Evolutionary conservation across 2,113 vertebrate species (phyloP).

Genomic region (Fulica atra): DNA sequence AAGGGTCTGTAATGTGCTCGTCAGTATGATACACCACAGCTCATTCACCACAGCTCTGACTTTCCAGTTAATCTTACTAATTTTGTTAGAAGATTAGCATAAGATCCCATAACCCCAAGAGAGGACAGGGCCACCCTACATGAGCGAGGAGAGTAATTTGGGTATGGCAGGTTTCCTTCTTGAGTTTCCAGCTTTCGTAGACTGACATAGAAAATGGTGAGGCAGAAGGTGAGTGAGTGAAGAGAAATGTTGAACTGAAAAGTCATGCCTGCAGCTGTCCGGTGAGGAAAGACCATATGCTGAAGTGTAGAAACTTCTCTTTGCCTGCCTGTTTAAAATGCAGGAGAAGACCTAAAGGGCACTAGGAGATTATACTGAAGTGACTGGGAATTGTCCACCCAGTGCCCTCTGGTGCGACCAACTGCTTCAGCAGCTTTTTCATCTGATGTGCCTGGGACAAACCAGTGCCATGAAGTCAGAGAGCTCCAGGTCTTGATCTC

Average conservation of each 20-base stretch:
- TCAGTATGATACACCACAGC: neutral
- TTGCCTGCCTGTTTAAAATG: neutral
- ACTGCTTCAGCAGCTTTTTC: neutral
- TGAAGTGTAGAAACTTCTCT: neutral
- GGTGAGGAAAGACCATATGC: neutral
- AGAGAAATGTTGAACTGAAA: neutral
- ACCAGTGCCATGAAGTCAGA: neutral
- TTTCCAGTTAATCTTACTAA: neutral
- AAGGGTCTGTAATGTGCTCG: no score
- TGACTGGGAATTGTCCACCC: neutral
- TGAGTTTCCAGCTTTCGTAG: neutral
- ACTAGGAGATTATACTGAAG: accelerated
- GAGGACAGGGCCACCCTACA: neutral
- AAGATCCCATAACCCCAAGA: neutral
- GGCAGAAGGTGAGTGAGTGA: neutral
- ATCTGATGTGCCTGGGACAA: neutral
- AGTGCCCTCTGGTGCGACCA: neutral
- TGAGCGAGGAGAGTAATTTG: neutral
- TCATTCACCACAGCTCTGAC: neutral
- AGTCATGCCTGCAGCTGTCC: neutral
- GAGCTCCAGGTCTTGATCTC: neutral
- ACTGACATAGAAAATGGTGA: neutral
- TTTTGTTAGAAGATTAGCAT: neutral
- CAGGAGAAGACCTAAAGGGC: neutral
- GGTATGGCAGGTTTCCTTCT: neutral